Evolutionary conservation across 2,888 invertebrate genomes (phyloP).

Genomic region (Cetonia aurata): DNA sequence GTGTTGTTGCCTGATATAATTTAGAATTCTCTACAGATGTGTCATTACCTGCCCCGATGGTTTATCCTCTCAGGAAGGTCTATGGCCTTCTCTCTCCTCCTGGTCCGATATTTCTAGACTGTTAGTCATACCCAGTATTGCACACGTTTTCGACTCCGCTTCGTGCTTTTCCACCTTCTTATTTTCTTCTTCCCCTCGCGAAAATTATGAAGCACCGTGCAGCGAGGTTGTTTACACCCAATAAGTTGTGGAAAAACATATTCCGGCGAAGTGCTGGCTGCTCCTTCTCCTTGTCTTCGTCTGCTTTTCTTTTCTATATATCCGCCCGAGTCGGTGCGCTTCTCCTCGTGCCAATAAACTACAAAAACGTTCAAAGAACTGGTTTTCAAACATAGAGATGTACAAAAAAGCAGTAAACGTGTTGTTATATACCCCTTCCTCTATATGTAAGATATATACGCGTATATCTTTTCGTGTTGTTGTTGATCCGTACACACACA

Average conservation of each 20-base stretch:
- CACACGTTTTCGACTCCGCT: slow-evolving; percentile 24
- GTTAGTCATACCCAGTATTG: slow-evolving; percentile 34
- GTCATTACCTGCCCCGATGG: slow-evolving; percentile 36
- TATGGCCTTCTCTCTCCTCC: slow-evolving; percentile 2
- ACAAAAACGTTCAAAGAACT: slow-evolving; percentile 41
- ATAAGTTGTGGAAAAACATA: slow-evolving; percentile 38
- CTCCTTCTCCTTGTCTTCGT: slow-evolving; percentile 1
- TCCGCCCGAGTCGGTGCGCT: neutral
- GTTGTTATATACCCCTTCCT: slow-evolving; percentile 26
- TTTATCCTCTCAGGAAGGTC: slow-evolving; percentile 25
- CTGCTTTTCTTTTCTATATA: slow-evolving; percentile 13
- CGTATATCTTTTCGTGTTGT: slow-evolving; percentile 8
- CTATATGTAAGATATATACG: neutral
- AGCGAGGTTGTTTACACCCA: slow-evolving; percentile 39
- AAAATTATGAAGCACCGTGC: slow-evolving; percentile 38
- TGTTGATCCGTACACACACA: slow-evolving; percentile 1
- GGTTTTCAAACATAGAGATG: slow-evolving; percentile 35
- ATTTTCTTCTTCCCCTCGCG: slow-evolving; percentile 37
- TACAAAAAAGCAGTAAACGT: slow-evolving; percentile 37
- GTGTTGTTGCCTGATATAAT: slow-evolving; percentile 18
- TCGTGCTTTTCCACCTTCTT: slow-evolving; percentile 38
- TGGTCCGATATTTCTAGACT: slow-evolving; percentile 36
- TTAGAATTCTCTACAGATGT: slow-evolving; percentile 36
- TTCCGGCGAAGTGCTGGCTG: slow-evolving; percentile 26
- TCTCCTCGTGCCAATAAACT: slow-evolving; percentile 38